A percentile compares a stretch with the other conserved stretches of the same genome.
Evolutionary conservation across 2,888 invertebrate genomes (phyloP).

Genomic region (Julus scanicus): DNA sequence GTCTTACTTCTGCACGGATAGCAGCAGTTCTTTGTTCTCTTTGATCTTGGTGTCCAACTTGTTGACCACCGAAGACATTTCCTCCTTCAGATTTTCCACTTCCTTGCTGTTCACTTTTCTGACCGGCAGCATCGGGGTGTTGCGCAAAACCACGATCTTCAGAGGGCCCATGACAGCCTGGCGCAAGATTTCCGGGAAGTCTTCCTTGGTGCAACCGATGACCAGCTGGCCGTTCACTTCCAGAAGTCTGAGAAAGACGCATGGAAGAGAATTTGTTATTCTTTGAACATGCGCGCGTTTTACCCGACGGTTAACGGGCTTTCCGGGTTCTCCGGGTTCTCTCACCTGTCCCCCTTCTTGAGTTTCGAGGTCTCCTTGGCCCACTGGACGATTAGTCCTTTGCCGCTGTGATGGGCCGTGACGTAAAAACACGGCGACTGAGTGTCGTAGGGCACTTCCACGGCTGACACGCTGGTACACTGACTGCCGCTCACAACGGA

Average conservation of each 20-base stretch:
- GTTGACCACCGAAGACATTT: slow-evolving; percentile 72
- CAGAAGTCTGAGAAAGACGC: slow-evolving; percentile 72
- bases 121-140: background rate
- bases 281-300: too few relatives aligned
- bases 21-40: slow-evolving; percentile 67
- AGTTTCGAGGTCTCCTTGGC: slow-evolving; percentile 80
- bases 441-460: slow-evolving; percentile 77
- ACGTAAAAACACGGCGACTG: slow-evolving; percentile 80
- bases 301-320: too few relatives aligned
- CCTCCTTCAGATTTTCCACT: slow-evolving; percentile 71
- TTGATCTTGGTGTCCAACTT: slow-evolving; percentile 75
- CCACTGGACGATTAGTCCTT: slow-evolving; percentile 76
- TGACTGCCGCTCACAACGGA: slow-evolving; percentile 61
- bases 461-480: slow-evolving; percentile 73
- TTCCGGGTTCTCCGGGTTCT: too few relatives aligned
- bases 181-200: slow-evolving; percentile 58
- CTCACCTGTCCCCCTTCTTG: slow-evolving; percentile 79
- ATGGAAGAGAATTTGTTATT: too few relatives aligned
- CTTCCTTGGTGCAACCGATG: slow-evolving; percentile 67
- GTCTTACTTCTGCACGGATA: slow-evolving; percentile 53
- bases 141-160: slow-evolving; percentile 56
- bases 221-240: slow-evolving; percentile 85
- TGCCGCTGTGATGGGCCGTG: slow-evolving; percentile 73
- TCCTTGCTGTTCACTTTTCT: slow-evolving; percentile 64
- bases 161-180: slow-evolving; percentile 56